Evolutionary conservation across 2,113 vertebrate species (phyloP).

Genomic region (Gymnobelideus leadbeateri): DNA sequence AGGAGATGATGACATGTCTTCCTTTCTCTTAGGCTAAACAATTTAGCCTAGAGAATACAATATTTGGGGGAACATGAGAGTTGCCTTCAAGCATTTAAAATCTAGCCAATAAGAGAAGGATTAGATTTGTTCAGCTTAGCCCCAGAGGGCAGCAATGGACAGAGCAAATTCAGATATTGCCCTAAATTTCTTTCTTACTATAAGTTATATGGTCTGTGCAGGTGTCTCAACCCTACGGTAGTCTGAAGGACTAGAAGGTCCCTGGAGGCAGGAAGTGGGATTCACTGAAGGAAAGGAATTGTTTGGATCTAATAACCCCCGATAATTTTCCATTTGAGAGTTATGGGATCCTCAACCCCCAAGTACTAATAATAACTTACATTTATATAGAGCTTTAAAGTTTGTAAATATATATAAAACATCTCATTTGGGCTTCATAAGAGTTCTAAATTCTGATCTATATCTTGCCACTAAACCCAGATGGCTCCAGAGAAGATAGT

Average conservation of each 20-base stretch:
- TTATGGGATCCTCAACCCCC: neutral
- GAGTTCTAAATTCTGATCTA: neutral
- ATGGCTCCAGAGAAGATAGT: no score
- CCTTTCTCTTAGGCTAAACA: neutral
- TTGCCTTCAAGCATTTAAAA: neutral
- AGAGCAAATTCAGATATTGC: neutral
- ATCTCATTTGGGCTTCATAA: neutral
- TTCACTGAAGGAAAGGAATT: neutral
- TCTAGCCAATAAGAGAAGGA: neutral
- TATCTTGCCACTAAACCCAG: no score
- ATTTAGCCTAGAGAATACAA: neutral
- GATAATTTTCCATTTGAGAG: neutral
- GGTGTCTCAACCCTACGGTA: neutral
- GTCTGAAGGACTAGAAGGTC: neutral
- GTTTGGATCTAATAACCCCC: neutral
- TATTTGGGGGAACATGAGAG: neutral
- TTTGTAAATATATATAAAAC: neutral
- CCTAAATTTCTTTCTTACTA: neutral
- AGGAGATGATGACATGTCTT: neutral
- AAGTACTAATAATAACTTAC: neutral
- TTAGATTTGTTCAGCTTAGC: neutral
- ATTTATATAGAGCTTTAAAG: neutral
- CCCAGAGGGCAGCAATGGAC: neutral
- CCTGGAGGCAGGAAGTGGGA: neutral
- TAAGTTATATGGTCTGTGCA: neutral